phyloP scores from a whole-genome alignment of 2,797 vertebrate species.

The Melanotaenia pygmaea region DNA sequence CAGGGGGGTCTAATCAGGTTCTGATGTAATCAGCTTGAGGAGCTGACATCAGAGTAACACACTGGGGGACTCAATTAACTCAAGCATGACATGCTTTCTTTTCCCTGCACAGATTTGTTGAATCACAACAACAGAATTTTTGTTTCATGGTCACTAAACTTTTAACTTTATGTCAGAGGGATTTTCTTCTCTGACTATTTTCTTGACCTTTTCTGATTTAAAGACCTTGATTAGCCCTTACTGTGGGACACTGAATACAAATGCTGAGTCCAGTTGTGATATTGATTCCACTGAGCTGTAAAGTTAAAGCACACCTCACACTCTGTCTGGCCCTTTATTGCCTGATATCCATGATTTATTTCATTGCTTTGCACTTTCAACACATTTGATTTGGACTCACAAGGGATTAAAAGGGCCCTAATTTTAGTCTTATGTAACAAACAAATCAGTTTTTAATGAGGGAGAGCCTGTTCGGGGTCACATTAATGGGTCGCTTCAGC shows the following conservation, averaged over 20 bases:
- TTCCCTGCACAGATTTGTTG: constrained; percentile 26
- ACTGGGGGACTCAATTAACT: constrained; percentile 52
- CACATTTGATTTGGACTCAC: constrained; percentile 20
- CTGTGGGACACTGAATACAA: constrained; percentile 36
- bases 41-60: constrained; percentile 52
- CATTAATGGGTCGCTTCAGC: constrained; percentile 41
- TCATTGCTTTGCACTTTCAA: constrained; percentile 32
- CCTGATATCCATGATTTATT: constrained; percentile 38
- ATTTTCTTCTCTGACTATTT: constrained; percentile 26
- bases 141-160: constrained; percentile 50
- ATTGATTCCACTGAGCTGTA: constrained; percentile 58
- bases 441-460: constrained; percentile 63
- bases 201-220: constrained; percentile 51
- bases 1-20: constrained; percentile 60
- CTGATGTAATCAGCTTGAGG: constrained; percentile 67
- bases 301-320: constrained; percentile 43
- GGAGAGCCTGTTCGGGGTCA: constrained; percentile 25
- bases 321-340: constrained; percentile 44
- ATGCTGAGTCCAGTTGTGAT: constrained; percentile 15
- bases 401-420: constrained; percentile 12
- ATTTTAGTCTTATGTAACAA: constrained; percentile 51
- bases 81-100: constrained; percentile 30
- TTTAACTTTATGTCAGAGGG: constrained; percentile 47
- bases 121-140: constrained; percentile 46
- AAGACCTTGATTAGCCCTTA: constrained; percentile 43